These are phyloP conservation scores for Epinotia ramella DNA, from an alignment of 2,888 invertebrate species.

Conservation along the genomic window DNA sequence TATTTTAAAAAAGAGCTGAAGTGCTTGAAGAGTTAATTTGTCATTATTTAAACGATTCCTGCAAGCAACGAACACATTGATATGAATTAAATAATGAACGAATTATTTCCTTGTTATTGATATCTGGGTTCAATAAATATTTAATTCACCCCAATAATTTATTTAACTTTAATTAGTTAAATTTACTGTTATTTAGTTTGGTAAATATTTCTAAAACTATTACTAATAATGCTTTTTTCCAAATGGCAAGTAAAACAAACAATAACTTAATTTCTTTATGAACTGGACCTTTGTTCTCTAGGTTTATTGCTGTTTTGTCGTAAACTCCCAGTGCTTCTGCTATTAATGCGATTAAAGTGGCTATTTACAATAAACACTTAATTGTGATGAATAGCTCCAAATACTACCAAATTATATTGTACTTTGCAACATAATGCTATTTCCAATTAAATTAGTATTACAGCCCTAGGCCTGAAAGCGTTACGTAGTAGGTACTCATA, in stretches of 20 bases:
- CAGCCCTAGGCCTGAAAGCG: not conserved
- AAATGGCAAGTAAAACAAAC: not conserved
- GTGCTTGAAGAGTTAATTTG: no score
- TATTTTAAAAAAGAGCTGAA: not conserved
- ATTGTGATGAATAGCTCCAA: conserved; percentile 60
- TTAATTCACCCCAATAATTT: no score
- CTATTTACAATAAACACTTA: conserved; percentile 71
- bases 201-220: no score
- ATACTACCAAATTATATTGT: conserved; percentile 57
- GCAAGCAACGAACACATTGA: not conserved
- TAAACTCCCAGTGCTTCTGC: conserved; percentile 48
- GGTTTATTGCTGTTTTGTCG: conserved; percentile 53
- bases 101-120: no score
- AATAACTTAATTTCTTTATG: conserved; percentile 4
- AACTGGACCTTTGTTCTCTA: conserved; percentile 25
- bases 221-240: no score
- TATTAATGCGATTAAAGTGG: conserved; percentile 60
- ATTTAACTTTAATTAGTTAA: no score
- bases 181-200: not conserved
- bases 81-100: not conserved
- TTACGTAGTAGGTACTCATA: not conserved
- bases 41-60: not conserved
- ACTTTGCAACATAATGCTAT: conserved; percentile 55
- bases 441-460: conserved; percentile 69
- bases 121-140: no score